These are phyloP conservation scores for Anoncus sp. DNA, from an alignment of 2,888 invertebrate species.

Conservation along the genomic window DNA sequence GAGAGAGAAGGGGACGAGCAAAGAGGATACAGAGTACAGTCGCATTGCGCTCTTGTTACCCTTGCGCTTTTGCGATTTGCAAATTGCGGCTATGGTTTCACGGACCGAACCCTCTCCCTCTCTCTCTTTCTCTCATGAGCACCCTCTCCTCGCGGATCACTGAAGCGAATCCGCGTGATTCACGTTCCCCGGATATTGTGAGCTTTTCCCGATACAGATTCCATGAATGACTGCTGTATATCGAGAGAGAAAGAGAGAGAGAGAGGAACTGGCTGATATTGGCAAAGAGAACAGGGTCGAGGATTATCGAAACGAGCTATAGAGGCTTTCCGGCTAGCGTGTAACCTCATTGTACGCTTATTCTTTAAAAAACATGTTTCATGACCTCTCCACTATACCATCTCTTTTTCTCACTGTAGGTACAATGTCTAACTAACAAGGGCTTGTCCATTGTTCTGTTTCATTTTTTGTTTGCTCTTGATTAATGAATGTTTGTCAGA, in stretches of 20 bases:
- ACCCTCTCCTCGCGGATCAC: slow-evolving; percentile 19
- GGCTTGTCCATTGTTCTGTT: no score
- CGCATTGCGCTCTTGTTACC: slow-evolving; percentile 28
- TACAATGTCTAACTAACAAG: no score
- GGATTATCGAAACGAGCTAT: slow-evolving; percentile 41
- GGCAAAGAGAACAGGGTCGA: slow-evolving; percentile 52
- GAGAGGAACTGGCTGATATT: slow-evolving; percentile 16
- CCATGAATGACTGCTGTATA: slow-evolving; percentile 34
- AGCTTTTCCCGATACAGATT: slow-evolving; percentile 49
- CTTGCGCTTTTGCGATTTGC: slow-evolving; percentile 46
- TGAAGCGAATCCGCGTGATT: slow-evolving; percentile 43
- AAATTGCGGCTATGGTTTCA: slow-evolving; percentile 50
- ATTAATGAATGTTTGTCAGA: no score
- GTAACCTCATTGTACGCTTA: slow-evolving; percentile 10
- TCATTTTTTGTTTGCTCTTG: no score
- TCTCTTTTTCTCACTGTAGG: no score
- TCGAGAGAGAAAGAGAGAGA: slow-evolving; percentile 8
- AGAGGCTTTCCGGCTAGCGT: slow-evolving; percentile 8
- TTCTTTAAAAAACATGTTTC: background rate
- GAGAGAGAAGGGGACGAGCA: background rate
- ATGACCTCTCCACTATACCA: no score
- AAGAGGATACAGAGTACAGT: background rate
- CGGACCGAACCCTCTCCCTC: slow-evolving; percentile 10
- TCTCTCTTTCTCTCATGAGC: background rate
- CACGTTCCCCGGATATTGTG: slow-evolving; percentile 51